These are phyloP conservation scores for Loxodonta africana DNA, from an alignment of 2,113 vertebrate species.

Conservation along the genomic window DNA sequence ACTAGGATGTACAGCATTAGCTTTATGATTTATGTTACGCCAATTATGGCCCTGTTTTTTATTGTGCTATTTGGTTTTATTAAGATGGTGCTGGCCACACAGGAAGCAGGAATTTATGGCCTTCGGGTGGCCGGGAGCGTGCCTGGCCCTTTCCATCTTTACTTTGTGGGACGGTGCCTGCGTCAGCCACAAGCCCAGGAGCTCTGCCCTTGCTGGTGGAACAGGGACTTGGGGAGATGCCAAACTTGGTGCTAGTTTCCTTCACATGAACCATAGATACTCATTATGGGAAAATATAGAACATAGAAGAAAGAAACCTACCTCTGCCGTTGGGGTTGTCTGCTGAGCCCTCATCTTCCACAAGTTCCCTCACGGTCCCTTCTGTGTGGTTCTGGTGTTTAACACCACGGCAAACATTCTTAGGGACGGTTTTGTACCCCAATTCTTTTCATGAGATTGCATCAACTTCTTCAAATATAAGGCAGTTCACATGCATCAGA, in stretches of 20 bases:
- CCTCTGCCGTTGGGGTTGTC: no score
- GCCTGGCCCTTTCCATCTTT: background rate
- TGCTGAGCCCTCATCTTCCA: no score
- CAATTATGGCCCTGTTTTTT: background rate
- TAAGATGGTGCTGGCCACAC: rapidly evolving
- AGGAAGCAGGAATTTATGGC: background rate
- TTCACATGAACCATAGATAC: rapidly evolving
- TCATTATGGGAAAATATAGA: background rate
- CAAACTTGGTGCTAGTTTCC: rapidly evolving
- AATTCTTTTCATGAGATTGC: background rate
- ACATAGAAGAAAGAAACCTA: background rate
- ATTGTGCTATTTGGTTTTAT: background rate
- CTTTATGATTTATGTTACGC: no score
- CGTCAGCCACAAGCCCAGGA: rapidly evolving
- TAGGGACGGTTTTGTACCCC: rapidly evolving
- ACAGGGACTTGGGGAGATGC: background rate
- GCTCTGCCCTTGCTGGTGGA: background rate
- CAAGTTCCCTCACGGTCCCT: no score
- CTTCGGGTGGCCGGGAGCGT: rapidly evolving
- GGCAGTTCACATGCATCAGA: rapidly evolving
- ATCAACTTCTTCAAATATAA: background rate
- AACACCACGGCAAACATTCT: background rate
- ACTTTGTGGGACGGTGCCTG: background rate
- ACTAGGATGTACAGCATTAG: no score
- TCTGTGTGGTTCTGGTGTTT: no score